These are phyloP conservation scores for Clunio marinus DNA, from an alignment of 2,888 invertebrate genomes.

Conservation along the genomic window DNA sequence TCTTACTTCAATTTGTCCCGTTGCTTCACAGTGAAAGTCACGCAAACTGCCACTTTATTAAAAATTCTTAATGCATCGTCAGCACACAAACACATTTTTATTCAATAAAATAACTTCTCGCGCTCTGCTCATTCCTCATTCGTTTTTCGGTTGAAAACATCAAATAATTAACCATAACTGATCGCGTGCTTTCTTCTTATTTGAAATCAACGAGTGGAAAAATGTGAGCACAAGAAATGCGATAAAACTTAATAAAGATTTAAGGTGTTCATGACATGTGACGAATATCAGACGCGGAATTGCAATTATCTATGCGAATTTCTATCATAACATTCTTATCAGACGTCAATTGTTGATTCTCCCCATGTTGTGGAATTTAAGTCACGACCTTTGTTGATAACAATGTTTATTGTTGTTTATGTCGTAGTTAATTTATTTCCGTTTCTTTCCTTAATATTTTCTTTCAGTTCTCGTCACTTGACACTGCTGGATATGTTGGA, in stretches of 20 bases:
- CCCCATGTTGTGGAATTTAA: background rate
- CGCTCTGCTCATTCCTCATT: too few relatives aligned
- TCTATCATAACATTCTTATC: too few relatives aligned
- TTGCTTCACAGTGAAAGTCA: background rate
- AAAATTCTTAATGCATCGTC: slow-evolving; percentile 17
- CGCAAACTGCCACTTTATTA: background rate
- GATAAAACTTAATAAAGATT: background rate
- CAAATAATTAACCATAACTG: slow-evolving; percentile 10
- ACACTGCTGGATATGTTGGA: slow-evolving; percentile 76
- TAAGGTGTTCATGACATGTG: too few relatives aligned
- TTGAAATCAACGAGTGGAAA: background rate
- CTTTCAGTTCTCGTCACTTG: slow-evolving; percentile 72
- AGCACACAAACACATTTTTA: slow-evolving; percentile 34
- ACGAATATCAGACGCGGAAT: too few relatives aligned
- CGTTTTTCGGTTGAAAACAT: slow-evolving; percentile 1
- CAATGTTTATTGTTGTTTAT: background rate
- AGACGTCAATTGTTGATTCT: background rate
- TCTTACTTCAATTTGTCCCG: too few relatives aligned
- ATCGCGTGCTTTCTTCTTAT: background rate
- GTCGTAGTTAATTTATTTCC: background rate
- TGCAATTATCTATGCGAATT: too few relatives aligned
- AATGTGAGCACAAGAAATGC: background rate
- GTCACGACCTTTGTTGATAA: background rate
- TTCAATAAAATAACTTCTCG: slow-evolving; percentile 24
- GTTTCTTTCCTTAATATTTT: background rate